phyloP scores from a whole-genome alignment of 2,113 vertebrate genomes.

The Ovibos moschatus region DNA sequence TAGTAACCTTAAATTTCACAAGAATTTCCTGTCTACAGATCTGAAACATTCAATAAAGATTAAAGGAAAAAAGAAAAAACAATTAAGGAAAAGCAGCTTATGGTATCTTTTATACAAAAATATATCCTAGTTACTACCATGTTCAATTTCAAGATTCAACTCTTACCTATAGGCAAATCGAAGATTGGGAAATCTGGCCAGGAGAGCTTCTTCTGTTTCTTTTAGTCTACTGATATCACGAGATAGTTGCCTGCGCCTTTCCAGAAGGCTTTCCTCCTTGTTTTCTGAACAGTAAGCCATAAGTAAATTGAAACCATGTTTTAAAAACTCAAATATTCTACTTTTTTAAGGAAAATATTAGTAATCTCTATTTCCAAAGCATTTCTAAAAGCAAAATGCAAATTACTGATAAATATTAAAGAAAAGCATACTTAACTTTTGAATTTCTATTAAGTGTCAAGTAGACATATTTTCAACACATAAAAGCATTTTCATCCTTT shows the following conservation, averaged over 20 bases:
- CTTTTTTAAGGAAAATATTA: slow-evolving; percentile 1
- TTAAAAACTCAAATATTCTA: background rate
- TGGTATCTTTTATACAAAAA: background rate
- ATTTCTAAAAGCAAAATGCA: slow-evolving; percentile 43
- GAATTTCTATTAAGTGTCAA: background rate
- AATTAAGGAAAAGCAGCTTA: slow-evolving; percentile 10
- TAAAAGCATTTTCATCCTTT: background rate
- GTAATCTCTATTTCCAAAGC: background rate
- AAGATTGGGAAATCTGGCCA: slow-evolving; percentile 90
- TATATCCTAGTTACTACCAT: background rate
- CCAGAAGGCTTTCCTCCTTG: slow-evolving; percentile 86
- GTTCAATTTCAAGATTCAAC: slow-evolving; percentile 29
- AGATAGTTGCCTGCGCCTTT: slow-evolving; percentile 83
- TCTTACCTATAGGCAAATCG: slow-evolving; percentile 94
- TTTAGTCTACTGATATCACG: slow-evolving; percentile 82
- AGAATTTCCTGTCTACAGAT: background rate
- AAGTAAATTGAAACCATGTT: slow-evolving; percentile 29
- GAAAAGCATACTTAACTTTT: background rate
- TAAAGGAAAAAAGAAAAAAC: background rate
- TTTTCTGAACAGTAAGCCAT: slow-evolving; percentile 80
- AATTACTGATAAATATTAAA: slow-evolving; percentile 9
- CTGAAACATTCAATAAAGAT: background rate
- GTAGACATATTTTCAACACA: slow-evolving; percentile 2
- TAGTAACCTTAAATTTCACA: background rate
- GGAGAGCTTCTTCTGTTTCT: slow-evolving; percentile 85